phyloP scores from a whole-genome alignment of 2,113 vertebrate genomes.

The Corythornis madagascariensis region DNA sequence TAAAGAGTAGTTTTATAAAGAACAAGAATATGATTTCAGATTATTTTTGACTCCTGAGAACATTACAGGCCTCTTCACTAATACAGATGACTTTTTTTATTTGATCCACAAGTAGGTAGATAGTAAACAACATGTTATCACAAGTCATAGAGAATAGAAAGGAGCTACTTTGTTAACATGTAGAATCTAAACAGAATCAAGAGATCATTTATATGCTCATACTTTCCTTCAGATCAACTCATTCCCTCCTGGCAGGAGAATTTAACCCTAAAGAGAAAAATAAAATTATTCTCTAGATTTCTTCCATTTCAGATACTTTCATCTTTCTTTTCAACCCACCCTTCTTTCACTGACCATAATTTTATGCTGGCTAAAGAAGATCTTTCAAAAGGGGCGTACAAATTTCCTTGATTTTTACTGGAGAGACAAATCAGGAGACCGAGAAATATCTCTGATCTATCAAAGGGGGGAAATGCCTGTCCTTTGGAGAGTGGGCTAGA shows the following conservation, averaged over 20 bases:
- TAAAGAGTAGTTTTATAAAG: background rate
- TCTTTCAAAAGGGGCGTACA: background rate
- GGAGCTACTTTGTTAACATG: background rate
- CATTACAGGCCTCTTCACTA: background rate
- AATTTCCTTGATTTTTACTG: background rate
- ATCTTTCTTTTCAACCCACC: background rate
- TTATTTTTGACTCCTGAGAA: background rate
- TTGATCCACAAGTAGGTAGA: background rate
- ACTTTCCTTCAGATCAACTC: background rate
- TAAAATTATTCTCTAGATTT: background rate
- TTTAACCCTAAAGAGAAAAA: background rate
- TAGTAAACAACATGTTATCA: background rate
- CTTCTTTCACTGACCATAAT: background rate
- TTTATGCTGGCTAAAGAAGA: background rate
- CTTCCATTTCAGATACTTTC: background rate
- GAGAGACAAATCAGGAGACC: background rate
- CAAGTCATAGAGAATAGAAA: background rate
- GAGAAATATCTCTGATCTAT: background rate
- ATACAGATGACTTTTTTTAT: constrained; percentile 1
- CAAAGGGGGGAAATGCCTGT: too few relatives aligned
- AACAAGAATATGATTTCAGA: background rate
- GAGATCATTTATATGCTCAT: background rate
- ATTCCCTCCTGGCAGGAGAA: background rate
- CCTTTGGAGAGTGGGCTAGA: too few relatives aligned
- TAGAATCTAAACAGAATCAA: background rate